phyloP scores from a whole-genome alignment of 2,888 invertebrate genomes.

The Cantharis nigra region DNA sequence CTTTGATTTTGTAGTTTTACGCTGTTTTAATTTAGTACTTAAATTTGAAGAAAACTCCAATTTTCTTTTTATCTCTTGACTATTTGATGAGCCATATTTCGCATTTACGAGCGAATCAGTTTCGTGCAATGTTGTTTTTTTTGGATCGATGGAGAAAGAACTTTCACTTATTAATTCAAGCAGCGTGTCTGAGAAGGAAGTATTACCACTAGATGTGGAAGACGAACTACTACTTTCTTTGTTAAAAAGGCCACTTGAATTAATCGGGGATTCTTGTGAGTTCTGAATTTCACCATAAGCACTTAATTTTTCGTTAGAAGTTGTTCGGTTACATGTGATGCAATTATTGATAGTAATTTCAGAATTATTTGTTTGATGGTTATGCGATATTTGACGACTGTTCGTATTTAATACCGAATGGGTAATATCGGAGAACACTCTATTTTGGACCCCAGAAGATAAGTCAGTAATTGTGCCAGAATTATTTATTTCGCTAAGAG shows the following conservation, averaged over 20 bases:
- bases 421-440: not conserved
- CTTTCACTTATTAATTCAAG: not conserved
- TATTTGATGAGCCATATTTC: not conserved
- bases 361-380: no score
- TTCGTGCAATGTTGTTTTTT: not conserved
- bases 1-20: not conserved
- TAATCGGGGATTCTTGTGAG: no score
- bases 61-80: not conserved
- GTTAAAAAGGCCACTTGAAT: no score
- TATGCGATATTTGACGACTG: not conserved
- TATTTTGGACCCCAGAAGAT: not conserved
- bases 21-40: not conserved
- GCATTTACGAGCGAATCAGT: not conserved
- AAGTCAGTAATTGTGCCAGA: not conserved
- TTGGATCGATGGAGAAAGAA: not conserved
- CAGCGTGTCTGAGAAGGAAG: not conserved
- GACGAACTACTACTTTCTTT: not conserved
- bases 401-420: not conserved
- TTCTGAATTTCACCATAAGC: no score
- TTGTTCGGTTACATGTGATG: no score
- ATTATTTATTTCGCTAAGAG: no score
- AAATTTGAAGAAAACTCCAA: not conserved
- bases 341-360: no score
- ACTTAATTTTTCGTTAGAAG: no score
- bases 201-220: not conserved